Percentiles rank a stretch among this genome's conserved stretches.
These are phyloP conservation scores for Stenolophus ochropezus DNA, from an alignment of 2,888 invertebrate species.

Conservation along the genomic window DNA sequence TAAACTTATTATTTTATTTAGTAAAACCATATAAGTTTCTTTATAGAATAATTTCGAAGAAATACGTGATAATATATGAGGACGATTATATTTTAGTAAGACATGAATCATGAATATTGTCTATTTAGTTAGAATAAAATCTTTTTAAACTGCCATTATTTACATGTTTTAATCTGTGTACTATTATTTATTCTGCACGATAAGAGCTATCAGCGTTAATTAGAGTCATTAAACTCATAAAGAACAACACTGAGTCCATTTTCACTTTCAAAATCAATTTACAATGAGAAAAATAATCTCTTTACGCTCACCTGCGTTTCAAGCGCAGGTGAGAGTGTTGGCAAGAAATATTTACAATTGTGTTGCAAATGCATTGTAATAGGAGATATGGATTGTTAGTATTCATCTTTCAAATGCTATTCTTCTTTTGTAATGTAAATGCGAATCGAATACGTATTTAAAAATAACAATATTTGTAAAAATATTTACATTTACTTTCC, in stretches of 20 bases:
- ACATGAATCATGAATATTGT: too few relatives aligned
- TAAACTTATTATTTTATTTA: background rate
- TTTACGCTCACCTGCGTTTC: constrained; percentile 8
- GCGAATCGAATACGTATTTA: too few relatives aligned
- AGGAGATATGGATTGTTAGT: constrained; percentile 31
- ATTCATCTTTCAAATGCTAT: background rate
- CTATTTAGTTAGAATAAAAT: too few relatives aligned
- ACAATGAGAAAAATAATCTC: constrained; percentile 5
- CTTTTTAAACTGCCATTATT: too few relatives aligned
- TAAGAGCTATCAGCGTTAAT: constrained; percentile 12
- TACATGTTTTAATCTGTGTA: too few relatives aligned
- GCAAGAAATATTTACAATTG: constrained; percentile 23
- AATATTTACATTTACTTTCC: too few relatives aligned
- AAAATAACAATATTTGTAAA: too few relatives aligned
- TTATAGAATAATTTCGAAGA: background rate
- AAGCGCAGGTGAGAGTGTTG: constrained; percentile 29
- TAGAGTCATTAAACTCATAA: constrained; percentile 30
- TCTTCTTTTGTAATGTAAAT: too few relatives aligned
- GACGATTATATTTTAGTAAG: too few relatives aligned
- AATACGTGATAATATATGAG: background rate
- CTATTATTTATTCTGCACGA: background rate
- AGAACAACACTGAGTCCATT: background rate
- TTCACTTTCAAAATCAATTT: constrained; percentile 20
- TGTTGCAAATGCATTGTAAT: constrained; percentile 27
- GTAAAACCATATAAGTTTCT: background rate